Conservation (phyloP, 53 echinoderm and acorn worm genomes). For the Mesocentrotus franciscanus region DNA sequence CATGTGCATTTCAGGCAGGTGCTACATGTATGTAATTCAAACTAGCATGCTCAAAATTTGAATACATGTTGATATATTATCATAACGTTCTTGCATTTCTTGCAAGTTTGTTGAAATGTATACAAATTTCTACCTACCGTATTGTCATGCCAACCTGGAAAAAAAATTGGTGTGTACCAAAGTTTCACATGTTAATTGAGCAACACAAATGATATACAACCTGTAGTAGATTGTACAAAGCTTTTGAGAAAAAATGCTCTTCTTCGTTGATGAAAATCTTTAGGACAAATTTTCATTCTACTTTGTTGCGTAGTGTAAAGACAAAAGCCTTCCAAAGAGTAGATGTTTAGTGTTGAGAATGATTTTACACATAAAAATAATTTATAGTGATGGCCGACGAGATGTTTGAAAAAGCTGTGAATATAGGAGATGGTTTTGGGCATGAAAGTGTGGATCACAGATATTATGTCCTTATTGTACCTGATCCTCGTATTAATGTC, state of each 20-base stretch:
- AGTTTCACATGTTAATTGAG: background rate
- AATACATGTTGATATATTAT: background rate
- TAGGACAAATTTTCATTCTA: conserved; percentile 36
- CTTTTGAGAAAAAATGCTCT: conserved; percentile 13
- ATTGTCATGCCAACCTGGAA: background rate
- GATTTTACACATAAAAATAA: conserved; percentile 41
- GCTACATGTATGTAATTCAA: background rate
- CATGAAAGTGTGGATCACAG: conserved; percentile 53
- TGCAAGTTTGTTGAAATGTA: background rate
- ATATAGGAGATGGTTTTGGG: background rate
- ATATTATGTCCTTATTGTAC: background rate
- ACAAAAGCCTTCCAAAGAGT: conserved; percentile 63
- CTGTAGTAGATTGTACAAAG: background rate
- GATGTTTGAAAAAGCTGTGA: conserved; percentile 1
- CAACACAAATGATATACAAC: conserved; percentile 2
- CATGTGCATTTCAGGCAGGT: background rate
- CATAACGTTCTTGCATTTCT: background rate
- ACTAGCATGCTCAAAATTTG: conserved; percentile 1
- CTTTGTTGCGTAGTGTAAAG: conserved; percentile 61
- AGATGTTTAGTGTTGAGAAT: conserved; percentile 50
- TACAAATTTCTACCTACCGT: background rate
- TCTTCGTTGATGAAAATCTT: background rate
- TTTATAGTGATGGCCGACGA: conserved; percentile 39
- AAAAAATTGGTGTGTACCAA: background rate
- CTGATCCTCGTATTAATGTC: conserved; percentile 20